These are phyloP conservation scores for Platerodrilus igneus DNA, from an alignment of 2,888 invertebrate species.

Conservation along the genomic window DNA sequence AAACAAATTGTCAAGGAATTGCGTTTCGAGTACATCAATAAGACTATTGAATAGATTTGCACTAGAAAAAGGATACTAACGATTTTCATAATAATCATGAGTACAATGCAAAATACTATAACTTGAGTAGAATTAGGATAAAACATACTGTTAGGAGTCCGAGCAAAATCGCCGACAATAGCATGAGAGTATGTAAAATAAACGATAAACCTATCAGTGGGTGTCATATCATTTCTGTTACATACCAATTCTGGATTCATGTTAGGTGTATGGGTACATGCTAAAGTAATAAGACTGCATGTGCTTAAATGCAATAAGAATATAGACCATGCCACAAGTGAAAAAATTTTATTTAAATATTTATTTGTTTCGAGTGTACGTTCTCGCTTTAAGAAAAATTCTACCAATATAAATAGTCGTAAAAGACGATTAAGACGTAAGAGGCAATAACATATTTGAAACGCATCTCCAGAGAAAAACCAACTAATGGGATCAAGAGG, in stretches of 20 bases:
- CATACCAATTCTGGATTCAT: slow-evolving; percentile 6
- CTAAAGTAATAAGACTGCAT: slow-evolving; percentile 9
- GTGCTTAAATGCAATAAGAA: slow-evolving; percentile 10
- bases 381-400: slow-evolving; percentile 8
- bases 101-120: neutral
- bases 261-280: slow-evolving; percentile 3
- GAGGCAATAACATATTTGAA: slow-evolving; percentile 2
- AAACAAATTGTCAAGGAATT: neutral
- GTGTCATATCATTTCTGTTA: neutral
- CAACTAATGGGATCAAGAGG: slow-evolving; percentile 21
- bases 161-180: neutral
- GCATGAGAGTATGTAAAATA: slow-evolving; percentile 2
- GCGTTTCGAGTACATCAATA: slow-evolving; percentile 2
- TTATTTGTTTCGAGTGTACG: slow-evolving; percentile 14
- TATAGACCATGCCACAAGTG: slow-evolving; percentile 7
- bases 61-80: neutral
- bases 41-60: slow-evolving; percentile 8
- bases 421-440: slow-evolving; percentile 17
- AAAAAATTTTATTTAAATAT: slow-evolving; percentile 6
- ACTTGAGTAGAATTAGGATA: slow-evolving; percentile 4
- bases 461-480: slow-evolving; percentile 4
- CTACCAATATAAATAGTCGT: slow-evolving; percentile 13
- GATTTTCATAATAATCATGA: slow-evolving; percentile 4
- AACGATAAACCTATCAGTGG: neutral
- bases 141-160: neutral